These are phyloP conservation scores for Sebastiscus tertius DNA, from an alignment of 2,797 vertebrate genomes.

Conservation along the genomic window DNA sequence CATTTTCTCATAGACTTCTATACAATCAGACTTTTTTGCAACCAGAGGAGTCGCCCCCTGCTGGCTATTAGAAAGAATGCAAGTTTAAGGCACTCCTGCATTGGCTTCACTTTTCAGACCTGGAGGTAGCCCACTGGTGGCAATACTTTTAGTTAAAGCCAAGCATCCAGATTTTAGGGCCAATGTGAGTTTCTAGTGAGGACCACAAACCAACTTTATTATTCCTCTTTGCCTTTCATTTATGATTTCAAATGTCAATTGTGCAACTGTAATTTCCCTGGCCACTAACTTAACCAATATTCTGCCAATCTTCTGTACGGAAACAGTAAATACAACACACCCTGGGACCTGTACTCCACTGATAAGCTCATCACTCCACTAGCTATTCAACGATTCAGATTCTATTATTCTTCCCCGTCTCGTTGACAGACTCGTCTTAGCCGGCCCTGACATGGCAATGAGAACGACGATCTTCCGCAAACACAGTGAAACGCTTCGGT, in stretches of 20 bases:
- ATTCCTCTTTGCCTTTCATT: slow-evolving; percentile 9
- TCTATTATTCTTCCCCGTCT: slow-evolving; percentile 20
- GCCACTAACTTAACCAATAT: not conserved
- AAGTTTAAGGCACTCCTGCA: no score
- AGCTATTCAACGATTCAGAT: slow-evolving; percentile 16
- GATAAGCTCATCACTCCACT: slow-evolving; percentile 54
- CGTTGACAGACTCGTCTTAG: slow-evolving; percentile 29
- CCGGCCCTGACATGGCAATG: not conserved
- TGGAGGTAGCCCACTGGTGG: no score
- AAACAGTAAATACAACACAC: slow-evolving; percentile 41
- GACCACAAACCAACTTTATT: not conserved
- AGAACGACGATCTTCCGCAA: slow-evolving; percentile 16
- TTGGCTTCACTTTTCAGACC: no score
- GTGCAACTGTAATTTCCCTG: slow-evolving; percentile 7
- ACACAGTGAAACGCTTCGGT: slow-evolving; percentile 45
- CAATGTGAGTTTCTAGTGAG: not conserved
- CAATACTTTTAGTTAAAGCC: slow-evolving; percentile 16
- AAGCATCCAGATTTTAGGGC: slow-evolving; percentile 11
- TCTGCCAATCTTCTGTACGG: slow-evolving; percentile 34
- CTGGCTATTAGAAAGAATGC: no score
- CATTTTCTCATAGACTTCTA: no score
- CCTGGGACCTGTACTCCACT: slow-evolving; percentile 25
- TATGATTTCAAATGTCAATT: not conserved
- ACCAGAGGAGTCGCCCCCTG: no score
- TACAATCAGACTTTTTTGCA: no score